Evolutionary conservation across 1,140 invertebrate species (phyloP), one percentile per base, ranked within the genome.

Genomic region (Drosophila sp.): DNA sequence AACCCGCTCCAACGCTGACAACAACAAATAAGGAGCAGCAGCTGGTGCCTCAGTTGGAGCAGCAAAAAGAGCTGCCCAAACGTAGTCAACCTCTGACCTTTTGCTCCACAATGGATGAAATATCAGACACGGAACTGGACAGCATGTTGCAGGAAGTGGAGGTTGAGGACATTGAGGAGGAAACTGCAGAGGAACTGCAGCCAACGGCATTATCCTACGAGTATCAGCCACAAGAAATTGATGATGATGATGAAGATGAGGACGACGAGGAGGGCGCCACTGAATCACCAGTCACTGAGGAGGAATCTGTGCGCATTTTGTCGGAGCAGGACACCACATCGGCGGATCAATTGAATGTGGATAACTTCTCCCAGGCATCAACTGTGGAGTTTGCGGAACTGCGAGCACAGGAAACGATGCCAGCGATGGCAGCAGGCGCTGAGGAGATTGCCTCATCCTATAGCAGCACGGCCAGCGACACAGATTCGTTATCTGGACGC

Each of bases 81-180:
- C 82, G 71, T 29, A 90, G 56, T 38, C 82, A 91, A 32, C 89
- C 90, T 0, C 51, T 92, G 2, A 90, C 84, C 18, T 92, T 92
- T 38, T 89, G 89, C 65, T 92, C 91, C 9, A 92, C 91, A 2
- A 92, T 92, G 91, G 91, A 92, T 50, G 91, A 92, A 25, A 92
- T 92, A 9, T 92, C 91, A 0, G 91, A 92, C 51, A 90, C 91
- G 0, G 91, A 92, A 36, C 57, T 92, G 48, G 91, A 92, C 70
- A 91, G 90, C 58, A 91, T 92, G 80, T 66, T 92, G 61, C 91
- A 92, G 40, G 91, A 92, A 50, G 89, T 92, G 36, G 90, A 91
- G 32, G 87, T 77, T 8, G 90, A 91, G n/a, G 90, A 91, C 38
- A 89, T 67, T n/a, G 72, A 69, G 9, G 76, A 67, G 48, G 56